Base-by-base conservation (phyloP, 2,113 vertebrate genomes). In the Hipposideros armiger region DNA sequence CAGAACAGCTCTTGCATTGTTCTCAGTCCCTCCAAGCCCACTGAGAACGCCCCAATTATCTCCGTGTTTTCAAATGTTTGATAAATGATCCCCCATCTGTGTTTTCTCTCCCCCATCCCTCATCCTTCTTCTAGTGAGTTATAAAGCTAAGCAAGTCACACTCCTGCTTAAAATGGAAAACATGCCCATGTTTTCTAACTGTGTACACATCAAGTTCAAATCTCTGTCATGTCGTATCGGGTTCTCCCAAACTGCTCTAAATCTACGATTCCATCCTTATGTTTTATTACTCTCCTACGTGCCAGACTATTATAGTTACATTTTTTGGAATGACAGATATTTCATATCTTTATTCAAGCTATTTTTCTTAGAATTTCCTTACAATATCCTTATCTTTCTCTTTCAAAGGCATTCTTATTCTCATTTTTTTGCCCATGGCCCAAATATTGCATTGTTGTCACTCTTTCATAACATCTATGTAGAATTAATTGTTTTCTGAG, bases 11-110 rank as follows among this genome's bases (percentile, higher is more conserved):
- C 19, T 50, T 11, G 1, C 47, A 50, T 50, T 50, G 11, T 50
- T 50, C 47, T 50, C 47, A 3, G 47, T 50, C 47, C 47, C 47
- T 50, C 2, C 54, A 47, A 72, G 62, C 22, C 47, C 82, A 52
- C 50, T 84, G 70, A 69, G 52, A 86, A 60, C 73, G 67, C n/a
- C 28, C 60, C 87, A 85, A 42, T 93, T 96, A 90, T 94, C 73
- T 84, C 58, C 56, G 36, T 54, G 91, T 91, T 95, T 81, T 85
- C 77, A 81, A 80, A 58, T 30, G 20, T 87, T 70, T 86, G 70
- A 80, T 93, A 83, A 95, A 83, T 80, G 87, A 85, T 50, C 64
- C 28, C 58, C 28, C 58, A 76, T 58, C 67, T 74, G n/a, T 95
- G 52, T 11, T 91, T 93, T 93, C 32, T 77, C 22, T 90, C 32